phyloP scores from a whole-genome alignment of 2,113 vertebrate genomes.

The Butorides virescens region DNA sequence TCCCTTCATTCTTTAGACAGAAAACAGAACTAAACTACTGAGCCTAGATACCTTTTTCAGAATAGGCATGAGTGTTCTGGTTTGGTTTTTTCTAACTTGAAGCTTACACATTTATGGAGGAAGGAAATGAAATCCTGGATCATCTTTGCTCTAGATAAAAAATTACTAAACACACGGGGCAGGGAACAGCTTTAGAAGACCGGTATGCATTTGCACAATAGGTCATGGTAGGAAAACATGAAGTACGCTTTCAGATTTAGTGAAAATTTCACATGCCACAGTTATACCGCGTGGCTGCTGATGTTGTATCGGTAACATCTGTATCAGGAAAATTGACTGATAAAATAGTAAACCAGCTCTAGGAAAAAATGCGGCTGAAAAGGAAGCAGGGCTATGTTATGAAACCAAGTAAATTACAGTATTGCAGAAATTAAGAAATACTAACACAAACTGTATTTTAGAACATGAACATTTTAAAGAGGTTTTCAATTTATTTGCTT shows the following conservation, averaged over 20 bases:
- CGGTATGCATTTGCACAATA: background rate
- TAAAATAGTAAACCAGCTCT: background rate
- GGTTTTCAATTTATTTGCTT: background rate
- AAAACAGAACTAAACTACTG: background rate
- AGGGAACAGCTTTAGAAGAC: background rate
- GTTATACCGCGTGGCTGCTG: background rate
- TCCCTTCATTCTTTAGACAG: background rate
- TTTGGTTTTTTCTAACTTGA: background rate
- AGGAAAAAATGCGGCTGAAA: background rate
- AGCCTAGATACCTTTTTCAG: background rate
- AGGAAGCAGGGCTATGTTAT: background rate
- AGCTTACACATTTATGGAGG: background rate
- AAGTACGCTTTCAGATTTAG: background rate
- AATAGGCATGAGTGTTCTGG: background rate
- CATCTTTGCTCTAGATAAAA: background rate
- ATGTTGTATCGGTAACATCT: background rate
- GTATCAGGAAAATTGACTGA: background rate
- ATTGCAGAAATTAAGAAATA: background rate
- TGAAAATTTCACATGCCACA: background rate
- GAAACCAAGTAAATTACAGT: background rate
- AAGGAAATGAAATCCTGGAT: background rate
- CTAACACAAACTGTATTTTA: background rate
- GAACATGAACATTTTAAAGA: background rate
- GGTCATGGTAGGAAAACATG: background rate
- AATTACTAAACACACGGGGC: accelerated